Evolutionary conservation across 2,113 vertebrate genomes (phyloP).

Genomic region (Felis catus): DNA sequence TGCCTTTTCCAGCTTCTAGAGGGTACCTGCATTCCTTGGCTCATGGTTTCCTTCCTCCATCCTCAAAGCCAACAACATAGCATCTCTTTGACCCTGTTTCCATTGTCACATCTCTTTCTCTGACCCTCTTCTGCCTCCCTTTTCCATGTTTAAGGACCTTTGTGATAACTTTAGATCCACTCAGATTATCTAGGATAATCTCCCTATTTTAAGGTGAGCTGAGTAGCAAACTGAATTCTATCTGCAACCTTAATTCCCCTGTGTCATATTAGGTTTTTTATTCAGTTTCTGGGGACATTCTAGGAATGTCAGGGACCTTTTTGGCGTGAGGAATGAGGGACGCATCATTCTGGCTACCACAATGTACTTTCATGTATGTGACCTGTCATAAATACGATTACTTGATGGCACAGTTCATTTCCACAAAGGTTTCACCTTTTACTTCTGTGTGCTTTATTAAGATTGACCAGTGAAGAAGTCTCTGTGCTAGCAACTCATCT

Average conservation of each 20-base stretch:
- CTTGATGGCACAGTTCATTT: neutral
- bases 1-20: neutral
- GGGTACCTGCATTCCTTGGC: neutral
- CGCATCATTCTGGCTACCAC: neutral
- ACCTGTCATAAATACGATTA: neutral
- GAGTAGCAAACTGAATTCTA: neutral
- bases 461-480: neutral
- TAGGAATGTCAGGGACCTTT: neutral
- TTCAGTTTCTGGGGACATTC: neutral
- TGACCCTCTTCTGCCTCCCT: neutral
- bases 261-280: neutral
- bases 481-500: neutral
- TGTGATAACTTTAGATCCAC: neutral
- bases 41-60: neutral
- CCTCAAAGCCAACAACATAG: neutral
- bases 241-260: neutral
- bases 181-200: neutral
- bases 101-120: neutral
- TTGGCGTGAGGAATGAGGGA: neutral
- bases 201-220: neutral
- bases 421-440: neutral
- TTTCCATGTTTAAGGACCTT: neutral
- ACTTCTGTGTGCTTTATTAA: neutral
- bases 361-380: neutral
- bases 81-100: neutral